Percentiles rank a stretch among this genome's conserved stretches.
phyloP scores from a whole-genome alignment of 2,797 vertebrate genomes.

The Melopsittacus undulatus region DNA sequence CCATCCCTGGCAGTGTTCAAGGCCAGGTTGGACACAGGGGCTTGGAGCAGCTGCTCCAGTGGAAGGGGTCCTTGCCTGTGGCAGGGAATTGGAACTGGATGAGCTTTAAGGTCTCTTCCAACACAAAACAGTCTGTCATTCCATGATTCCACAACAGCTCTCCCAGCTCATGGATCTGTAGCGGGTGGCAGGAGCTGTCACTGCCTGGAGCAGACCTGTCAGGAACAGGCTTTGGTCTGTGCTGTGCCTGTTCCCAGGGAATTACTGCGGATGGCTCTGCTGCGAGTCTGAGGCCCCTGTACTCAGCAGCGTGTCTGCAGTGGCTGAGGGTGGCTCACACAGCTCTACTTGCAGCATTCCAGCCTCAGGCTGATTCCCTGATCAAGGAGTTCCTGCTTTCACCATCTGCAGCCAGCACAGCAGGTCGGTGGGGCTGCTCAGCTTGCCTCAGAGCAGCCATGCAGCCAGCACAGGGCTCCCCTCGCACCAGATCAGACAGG shows the following conservation, averaged over 20 bases:
- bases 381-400: background rate
- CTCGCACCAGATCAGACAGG: background rate
- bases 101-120: background rate
- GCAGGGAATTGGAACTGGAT: background rate
- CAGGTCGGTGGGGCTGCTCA: background rate
- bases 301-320: background rate
- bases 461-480: background rate
- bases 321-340: background rate
- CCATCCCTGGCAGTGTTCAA: too few species aligned
- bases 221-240: background rate
- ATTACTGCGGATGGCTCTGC: background rate
- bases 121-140: background rate
- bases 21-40: too few species aligned
- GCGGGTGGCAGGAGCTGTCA: background rate
- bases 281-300: background rate
- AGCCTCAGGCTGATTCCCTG: background rate
- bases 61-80: background rate
- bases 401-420: rapidly evolving
- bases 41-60: too few species aligned
- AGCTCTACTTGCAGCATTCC: background rate
- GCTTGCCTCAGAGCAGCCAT: background rate
- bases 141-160: background rate
- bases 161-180: background rate
- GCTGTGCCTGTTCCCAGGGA: background rate
- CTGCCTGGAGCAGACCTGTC: background rate